Percentiles rank a stretch among this genome's conserved stretches.
Evolutionary conservation across 2,888 invertebrate species (phyloP).

Genomic region (Cyclophora punctaria): DNA sequence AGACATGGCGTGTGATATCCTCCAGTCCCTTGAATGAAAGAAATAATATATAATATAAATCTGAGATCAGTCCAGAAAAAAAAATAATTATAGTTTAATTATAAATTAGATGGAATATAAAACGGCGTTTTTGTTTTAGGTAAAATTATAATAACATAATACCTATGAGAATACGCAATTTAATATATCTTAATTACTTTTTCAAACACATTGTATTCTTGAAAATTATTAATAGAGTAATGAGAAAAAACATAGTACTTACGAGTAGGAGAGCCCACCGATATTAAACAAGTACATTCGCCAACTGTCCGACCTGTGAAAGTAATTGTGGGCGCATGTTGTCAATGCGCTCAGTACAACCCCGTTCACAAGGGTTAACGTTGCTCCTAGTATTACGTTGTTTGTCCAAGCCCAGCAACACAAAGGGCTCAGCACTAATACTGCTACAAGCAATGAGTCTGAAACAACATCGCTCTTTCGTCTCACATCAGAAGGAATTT

Average conservation of each 20-base stretch:
- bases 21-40: slow-evolving; percentile 78
- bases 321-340: slow-evolving; percentile 84
- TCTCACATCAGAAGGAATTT: slow-evolving; percentile 53
- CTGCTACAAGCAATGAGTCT: slow-evolving; percentile 36
- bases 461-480: slow-evolving; percentile 49
- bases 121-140: too few relatives aligned
- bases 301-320: slow-evolving; percentile 86
- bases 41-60: too few relatives aligned
- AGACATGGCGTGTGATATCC: slow-evolving; percentile 85
- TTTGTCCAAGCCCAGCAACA: slow-evolving; percentile 45
- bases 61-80: too few relatives aligned
- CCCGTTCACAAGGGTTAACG: slow-evolving; percentile 35
- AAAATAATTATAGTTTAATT: too few relatives aligned
- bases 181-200: too few relatives aligned
- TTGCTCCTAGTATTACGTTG: slow-evolving; percentile 36
- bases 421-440: slow-evolving; percentile 37
- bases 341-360: slow-evolving; percentile 50
- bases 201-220: too few relatives aligned
- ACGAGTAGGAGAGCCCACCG: slow-evolving; percentile 78
- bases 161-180: too few relatives aligned
- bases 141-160: too few relatives aligned
- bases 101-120: too few relatives aligned
- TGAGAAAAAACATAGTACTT: slow-evolving; percentile 31
- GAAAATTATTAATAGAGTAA: slow-evolving; percentile 9
- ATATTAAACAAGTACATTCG: slow-evolving; percentile 88